Conservation (phyloP, 2,888 invertebrate species). For the Aspidiotus destructor region DNA sequence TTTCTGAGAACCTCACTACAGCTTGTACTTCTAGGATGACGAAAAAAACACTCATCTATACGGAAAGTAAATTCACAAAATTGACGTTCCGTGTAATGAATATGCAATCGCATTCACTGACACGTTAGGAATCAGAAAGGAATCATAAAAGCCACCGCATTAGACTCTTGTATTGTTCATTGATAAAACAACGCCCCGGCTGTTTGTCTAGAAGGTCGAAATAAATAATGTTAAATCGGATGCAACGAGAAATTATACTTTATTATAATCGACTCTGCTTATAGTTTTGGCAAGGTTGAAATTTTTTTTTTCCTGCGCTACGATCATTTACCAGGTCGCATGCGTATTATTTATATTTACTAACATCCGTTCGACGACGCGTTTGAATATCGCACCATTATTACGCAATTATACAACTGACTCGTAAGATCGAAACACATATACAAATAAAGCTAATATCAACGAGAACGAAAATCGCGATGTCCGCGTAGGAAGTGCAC, state of each 20-base stretch:
- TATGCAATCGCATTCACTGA: too few species aligned
- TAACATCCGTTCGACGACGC: neutral
- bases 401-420: neutral
- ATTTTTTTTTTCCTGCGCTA: neutral
- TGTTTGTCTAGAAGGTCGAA: neutral
- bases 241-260: neutral
- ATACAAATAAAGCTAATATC: neutral
- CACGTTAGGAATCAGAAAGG: too few species aligned
- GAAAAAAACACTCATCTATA: too few species aligned
- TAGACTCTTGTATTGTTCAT: neutral
- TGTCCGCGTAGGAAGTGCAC: constrained; percentile 1
- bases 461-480: neutral
- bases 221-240: neutral
- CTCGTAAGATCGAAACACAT: neutral
- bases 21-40: too few species aligned
- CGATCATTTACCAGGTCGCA: neutral
- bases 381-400: neutral
- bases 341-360: constrained; percentile 1
- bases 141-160: neutral
- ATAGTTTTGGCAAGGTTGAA: constrained; percentile 3
- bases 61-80: too few species aligned
- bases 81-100: too few species aligned
- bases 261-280: neutral
- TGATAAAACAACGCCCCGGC: neutral
- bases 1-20: too few species aligned